Base-by-base conservation (phyloP, 2,888 invertebrate genomes). In the Prosopocoilus inquinatus region DNA sequence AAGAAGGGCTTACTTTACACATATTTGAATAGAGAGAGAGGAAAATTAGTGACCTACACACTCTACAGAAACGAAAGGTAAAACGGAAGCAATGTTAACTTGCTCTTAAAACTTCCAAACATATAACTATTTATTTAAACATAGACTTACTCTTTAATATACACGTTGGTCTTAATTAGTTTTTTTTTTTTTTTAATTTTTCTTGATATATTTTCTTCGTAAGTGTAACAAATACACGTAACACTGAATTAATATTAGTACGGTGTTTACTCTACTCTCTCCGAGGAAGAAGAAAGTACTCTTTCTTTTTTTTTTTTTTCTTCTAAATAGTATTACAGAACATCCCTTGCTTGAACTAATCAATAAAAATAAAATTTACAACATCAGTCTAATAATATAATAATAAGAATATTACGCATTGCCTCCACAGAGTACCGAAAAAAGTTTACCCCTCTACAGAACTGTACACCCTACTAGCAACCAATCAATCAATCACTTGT, bases 161-260 rank as follows among this genome's bases (percentile, higher is more conserved):
- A 50, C 20, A 48, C 46, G 44, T 57, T 57, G 57, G 57, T 57
- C 57, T 57, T 57, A 52, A 47, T 48, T 51, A 57, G 20, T 28
- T 28, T 28, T 28, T 50, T 55, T 39, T 55, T 50, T 50, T 47
- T 47, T 28, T 28, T 28, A 5, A 47, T 55, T 39, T 55, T 50
- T 50, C 51, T 47, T 53, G 36, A 39, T 53, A 57, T 57, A 56
- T 45, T 52, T 55, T 53, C 50, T 53, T 35, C 51, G 45, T 51
- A 51, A 47, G 44, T 47, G 53, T 47, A 53, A 53, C 53, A 53
- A 53, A 53, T 41, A 57, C 57, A 52, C 44, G 38, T 53, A 57
- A 57, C 57, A 57, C 52, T 53, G 49, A 57, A 41, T 41, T 47
- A 50, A 46, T 50, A 57, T 51, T 57, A 57, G 57, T 57, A 53